A percentile compares a stretch with the other conserved stretches of the same genome.
Conservation (phyloP, 1,140 invertebrate genomes). For the Euura lappo region DNA sequence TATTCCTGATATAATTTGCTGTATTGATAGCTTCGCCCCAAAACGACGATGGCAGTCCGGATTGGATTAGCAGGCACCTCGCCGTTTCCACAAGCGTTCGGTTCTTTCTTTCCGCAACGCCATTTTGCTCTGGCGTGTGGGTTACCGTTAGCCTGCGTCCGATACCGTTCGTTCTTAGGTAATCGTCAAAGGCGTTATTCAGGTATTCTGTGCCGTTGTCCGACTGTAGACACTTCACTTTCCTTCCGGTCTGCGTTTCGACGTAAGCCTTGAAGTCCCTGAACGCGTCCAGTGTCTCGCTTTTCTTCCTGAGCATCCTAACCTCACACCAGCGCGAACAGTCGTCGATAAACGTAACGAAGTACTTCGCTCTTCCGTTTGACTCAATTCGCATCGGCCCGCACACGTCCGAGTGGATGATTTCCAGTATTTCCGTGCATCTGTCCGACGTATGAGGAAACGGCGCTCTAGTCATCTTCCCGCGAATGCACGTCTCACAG, state of each 20-base stretch:
- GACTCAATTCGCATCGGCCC: constrained; percentile 50
- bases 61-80: constrained; percentile 24
- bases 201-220: constrained; percentile 56
- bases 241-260: constrained; percentile 41
- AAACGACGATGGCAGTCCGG: constrained; percentile 28
- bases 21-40: constrained; percentile 35
- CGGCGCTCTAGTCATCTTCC: constrained; percentile 30
- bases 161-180: constrained; percentile 41
- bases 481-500: constrained; percentile 36
- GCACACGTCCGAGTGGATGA: constrained; percentile 51
- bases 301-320: constrained; percentile 50
- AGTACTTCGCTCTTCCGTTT: constrained; percentile 46
- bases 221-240: constrained; percentile 41
- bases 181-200: constrained; percentile 40
- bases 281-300: constrained; percentile 45
- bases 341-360: constrained; percentile 57
- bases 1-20: too few species aligned
- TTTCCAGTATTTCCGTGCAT: constrained; percentile 27
- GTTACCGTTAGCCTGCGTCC: constrained; percentile 34
- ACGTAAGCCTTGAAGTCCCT: constrained; percentile 40
- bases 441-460: constrained; percentile 27
- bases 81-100: too few species aligned
- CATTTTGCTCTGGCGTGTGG: constrained; percentile 47
- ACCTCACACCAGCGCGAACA: constrained; percentile 45
- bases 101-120: constrained; percentile 31